Conservation (phyloP, 2,888 invertebrate genomes). For the Ephialtes manifestator region DNA sequence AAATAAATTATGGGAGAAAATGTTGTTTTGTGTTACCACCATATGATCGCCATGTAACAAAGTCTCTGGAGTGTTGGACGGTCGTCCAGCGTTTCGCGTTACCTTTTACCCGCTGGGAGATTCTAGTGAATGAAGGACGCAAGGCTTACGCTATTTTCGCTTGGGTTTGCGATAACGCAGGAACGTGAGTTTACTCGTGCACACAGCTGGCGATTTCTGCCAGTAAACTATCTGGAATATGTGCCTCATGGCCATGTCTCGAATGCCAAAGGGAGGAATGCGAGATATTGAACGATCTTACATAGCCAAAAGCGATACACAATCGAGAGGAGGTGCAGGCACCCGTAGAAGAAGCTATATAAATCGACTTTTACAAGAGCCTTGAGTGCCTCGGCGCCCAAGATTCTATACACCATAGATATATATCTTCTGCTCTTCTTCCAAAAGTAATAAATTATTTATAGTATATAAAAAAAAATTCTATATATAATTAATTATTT, state of each 20-base stretch:
- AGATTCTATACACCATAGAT: background rate
- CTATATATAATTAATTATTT: too few relatives aligned
- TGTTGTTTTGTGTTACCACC: too few relatives aligned
- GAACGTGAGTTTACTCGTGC: background rate
- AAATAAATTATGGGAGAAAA: too few relatives aligned
- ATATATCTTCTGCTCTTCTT: background rate
- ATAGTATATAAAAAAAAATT: too few relatives aligned
- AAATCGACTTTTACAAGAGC: conserved; percentile 14
- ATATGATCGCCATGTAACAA: conserved; percentile 41
- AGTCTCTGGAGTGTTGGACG: conserved; percentile 5
- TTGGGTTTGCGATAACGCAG: conserved; percentile 29
- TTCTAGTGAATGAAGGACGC: background rate
- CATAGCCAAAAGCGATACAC: background rate
- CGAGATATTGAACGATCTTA: conserved; percentile 23
- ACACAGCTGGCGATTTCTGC: background rate
- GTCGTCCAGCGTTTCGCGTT: conserved; percentile 25
- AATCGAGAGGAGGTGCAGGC: background rate
- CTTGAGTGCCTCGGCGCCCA: background rate
- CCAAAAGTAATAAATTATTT: too few relatives aligned
- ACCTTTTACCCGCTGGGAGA: background rate
- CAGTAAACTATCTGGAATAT: background rate
- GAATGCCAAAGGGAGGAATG: conserved; percentile 17
- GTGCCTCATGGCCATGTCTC: background rate
- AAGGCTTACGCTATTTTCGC: background rate
- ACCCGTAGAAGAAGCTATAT: conserved; percentile 9